These are phyloP conservation scores for Thermophis baileyi DNA, from an alignment of 2,113 vertebrate genomes.

Conservation along the genomic window DNA sequence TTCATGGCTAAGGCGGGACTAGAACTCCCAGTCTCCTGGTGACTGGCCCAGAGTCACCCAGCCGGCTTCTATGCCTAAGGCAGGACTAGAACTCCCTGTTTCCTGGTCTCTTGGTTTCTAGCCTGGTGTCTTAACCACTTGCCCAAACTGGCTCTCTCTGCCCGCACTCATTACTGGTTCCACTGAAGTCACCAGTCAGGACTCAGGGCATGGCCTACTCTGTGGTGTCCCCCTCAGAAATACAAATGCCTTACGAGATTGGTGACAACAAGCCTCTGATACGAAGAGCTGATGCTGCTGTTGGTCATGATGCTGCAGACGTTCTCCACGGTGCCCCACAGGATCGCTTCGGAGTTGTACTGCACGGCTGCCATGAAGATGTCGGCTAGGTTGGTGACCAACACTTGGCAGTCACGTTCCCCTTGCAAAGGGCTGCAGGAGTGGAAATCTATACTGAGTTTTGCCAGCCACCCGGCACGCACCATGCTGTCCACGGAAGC, in stretches of 20 bases:
- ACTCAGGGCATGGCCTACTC: background rate
- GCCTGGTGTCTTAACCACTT: no score
- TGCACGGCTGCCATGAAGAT: constrained; percentile 78
- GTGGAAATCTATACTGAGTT: constrained; percentile 67
- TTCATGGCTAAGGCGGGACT: background rate
- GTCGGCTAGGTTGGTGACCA: constrained; percentile 74
- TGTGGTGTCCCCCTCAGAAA: background rate
- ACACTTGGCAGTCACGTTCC: constrained; percentile 60
- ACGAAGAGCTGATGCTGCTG: constrained; percentile 30
- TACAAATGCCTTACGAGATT: constrained; percentile 58
- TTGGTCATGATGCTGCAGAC: constrained; percentile 72
- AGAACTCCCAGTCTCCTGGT: background rate
- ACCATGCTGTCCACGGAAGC: constrained; percentile 62
- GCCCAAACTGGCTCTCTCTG: no score
- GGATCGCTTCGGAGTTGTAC: constrained; percentile 63
- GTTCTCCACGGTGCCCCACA: constrained; percentile 56
- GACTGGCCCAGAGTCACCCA: background rate
- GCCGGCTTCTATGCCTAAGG: no score
- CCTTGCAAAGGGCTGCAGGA: constrained; percentile 67
- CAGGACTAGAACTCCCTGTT: background rate
- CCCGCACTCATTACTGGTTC: background rate
- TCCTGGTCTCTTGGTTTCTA: no score
- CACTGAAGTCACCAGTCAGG: background rate
- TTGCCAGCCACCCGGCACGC: constrained; percentile 13
- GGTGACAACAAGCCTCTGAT: constrained; percentile 59